Conservation (phyloP, 2,888 invertebrate species). For the Ditula angustiorana region DNA sequence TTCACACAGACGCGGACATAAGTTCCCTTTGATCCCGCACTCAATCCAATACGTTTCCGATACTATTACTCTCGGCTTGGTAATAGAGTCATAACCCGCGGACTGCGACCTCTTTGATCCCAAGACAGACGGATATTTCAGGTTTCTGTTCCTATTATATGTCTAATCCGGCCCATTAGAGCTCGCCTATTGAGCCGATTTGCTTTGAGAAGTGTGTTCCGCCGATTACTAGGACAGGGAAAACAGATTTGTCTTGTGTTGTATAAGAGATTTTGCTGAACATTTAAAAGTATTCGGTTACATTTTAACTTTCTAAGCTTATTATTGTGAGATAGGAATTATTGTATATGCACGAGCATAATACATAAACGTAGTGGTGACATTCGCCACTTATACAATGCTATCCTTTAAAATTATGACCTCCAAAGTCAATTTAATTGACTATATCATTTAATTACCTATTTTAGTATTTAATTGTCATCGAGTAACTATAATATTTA, state of each 20-base stretch:
- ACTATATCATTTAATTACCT: too few relatives aligned
- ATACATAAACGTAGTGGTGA: too few relatives aligned
- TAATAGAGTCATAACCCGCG: slow-evolving; percentile 58
- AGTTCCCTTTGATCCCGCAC: slow-evolving; percentile 52
- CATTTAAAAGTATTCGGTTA: too few relatives aligned
- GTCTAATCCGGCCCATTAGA: slow-evolving; percentile 56
- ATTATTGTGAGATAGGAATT: neutral
- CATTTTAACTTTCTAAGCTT: too few relatives aligned
- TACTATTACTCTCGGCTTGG: slow-evolving; percentile 52
- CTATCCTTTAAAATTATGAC: too few relatives aligned
- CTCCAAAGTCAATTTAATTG: too few relatives aligned
- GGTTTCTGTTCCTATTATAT: slow-evolving; percentile 53
- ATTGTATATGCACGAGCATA: too few relatives aligned
- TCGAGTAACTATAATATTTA: too few relatives aligned
- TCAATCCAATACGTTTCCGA: slow-evolving; percentile 55
- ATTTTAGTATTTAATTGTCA: too few relatives aligned
- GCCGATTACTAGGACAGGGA: slow-evolving; percentile 2
- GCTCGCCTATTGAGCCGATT: slow-evolving; percentile 44
- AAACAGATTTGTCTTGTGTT: slow-evolving; percentile 18
- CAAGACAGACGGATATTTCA: slow-evolving; percentile 54
- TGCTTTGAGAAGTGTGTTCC: slow-evolving; percentile 27
- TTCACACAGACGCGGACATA: neutral
- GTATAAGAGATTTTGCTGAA: too few relatives aligned
- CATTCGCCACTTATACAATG: too few relatives aligned
- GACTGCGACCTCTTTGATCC: slow-evolving; percentile 58